phyloP scores from a whole-genome alignment of 1,140 invertebrate genomes.

The Drosophila miranda region DNA sequence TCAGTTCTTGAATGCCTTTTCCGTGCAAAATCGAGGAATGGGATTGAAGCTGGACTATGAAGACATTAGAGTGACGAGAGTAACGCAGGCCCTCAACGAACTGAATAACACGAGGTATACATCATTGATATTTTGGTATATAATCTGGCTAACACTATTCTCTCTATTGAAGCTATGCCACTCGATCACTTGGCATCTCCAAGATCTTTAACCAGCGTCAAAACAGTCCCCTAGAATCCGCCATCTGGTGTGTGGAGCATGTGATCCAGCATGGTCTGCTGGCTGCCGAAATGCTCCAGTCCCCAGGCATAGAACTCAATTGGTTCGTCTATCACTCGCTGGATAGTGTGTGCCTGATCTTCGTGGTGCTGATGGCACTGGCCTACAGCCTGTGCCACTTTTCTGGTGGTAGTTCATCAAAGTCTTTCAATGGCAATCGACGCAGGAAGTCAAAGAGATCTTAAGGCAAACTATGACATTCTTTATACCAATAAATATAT shows the following conservation, averaged over 20 bases:
- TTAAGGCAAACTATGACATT: constrained; percentile 6
- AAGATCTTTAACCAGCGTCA: constrained; percentile 86
- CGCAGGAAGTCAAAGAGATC: constrained; percentile 27
- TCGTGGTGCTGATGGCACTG: constrained; percentile 3
- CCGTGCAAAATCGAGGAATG: constrained; percentile 84
- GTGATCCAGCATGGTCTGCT: constrained; percentile 83
- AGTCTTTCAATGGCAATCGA: background rate
- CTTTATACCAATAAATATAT: constrained; percentile 17
- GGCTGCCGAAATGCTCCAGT: constrained; percentile 82
- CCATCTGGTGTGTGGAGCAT: constrained; percentile 88
- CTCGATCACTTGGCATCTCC: constrained; percentile 83
- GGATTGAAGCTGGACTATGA: constrained; percentile 84
- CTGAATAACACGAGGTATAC: constrained; percentile 50
- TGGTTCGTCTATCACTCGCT: constrained; percentile 75
- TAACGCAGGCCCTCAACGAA: constrained; percentile 36
- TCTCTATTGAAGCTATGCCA: constrained; percentile 79
- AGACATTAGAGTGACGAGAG: constrained; percentile 33
- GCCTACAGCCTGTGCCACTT: background rate
- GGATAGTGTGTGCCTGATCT: constrained; percentile 52
- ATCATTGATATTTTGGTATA: background rate
- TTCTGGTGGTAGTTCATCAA: constrained; percentile 4
- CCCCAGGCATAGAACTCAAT: constrained; percentile 81
- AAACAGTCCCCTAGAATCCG: constrained; percentile 85
- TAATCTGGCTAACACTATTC: background rate
- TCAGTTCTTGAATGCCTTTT: constrained; percentile 85